Conservation (phyloP, 2,888 invertebrate genomes). For the Perizoma flavofasciatum region DNA sequence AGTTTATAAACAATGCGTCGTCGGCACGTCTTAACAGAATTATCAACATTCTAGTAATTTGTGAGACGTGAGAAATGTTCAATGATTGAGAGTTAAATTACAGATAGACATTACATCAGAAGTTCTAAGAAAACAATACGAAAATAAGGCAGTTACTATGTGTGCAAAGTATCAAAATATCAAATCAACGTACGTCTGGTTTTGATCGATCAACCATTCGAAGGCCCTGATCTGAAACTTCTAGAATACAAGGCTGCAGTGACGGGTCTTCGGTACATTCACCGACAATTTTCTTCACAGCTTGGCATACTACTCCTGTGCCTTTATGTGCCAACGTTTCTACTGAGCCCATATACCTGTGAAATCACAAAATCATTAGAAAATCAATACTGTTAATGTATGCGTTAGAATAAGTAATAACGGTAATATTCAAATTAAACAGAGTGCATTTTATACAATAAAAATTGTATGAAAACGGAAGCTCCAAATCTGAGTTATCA, state of each 20-base stretch:
- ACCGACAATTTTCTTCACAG: constrained; percentile 93
- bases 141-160: not conserved
- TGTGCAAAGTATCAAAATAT: too few relatives aligned
- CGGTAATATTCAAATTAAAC: too few relatives aligned
- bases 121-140: not conserved
- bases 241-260: constrained; percentile 93
- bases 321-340: constrained; percentile 98
- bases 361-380: constrained; percentile 7
- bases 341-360: constrained; percentile 95
- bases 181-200: constrained; percentile 82
- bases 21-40: constrained; percentile 4
- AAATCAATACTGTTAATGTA: not conserved
- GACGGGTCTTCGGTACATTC: constrained; percentile 87
- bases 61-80: constrained; percentile 7
- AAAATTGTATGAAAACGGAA: not conserved
- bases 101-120: too few relatives aligned
- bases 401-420: not conserved
- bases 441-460: not conserved
- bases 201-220: constrained; percentile 96
- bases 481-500: too few relatives aligned
- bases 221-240: constrained; percentile 97
- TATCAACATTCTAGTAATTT: constrained; percentile 13
- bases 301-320: constrained; percentile 97
- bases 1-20: constrained; percentile 27
- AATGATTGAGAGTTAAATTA: constrained; percentile 13